Evolutionary conservation across 2,797 vertebrate genomes (phyloP), one percentile per base, ranked within the genome.

Genomic region (Macrochelys suwanniensis): DNA sequence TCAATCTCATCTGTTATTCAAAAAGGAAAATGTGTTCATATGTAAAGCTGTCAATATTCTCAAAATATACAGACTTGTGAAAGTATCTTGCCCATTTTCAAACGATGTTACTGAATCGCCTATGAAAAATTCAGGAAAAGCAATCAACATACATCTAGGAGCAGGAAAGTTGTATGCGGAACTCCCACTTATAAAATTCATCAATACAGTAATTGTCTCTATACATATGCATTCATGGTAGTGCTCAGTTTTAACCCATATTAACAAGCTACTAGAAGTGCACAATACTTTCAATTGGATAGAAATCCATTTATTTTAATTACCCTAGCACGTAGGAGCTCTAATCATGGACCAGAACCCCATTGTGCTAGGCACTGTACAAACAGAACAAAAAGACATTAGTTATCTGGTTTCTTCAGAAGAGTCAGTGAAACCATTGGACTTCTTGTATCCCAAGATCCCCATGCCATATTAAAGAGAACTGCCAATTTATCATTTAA

Each of bases 101-200:
- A 94, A 47, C 45, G 5, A 28, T 11, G 53, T 82, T 61, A 85
- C n/a, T 80, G 57, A 28, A 85, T 6, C 0, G 0, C 7, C 19
- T 50, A 31, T 1, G 1, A 26, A 78, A 85, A 74, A 90, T 11
- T 53, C 57, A 37, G 5, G n/a, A 21, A 92, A 37, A 59, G 17
- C 2, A 8, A 3, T 76, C 50, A 85, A 37, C 0, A 23, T 47
- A 59, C 0, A 45, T 87, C 3, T 1, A 1, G 31, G 11, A 1
- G 31, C 91, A 82, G 7, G 9, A 78, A 92, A 94, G 45, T 19
- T 79, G 33, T 25, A 85, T 88, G 17, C 7, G 51, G 12, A 92
- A 80, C 76, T 86, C 93, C 56, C n/a, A 89, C 13, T 50, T 82
- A 47, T 8, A 77, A 31, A 37, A 71, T 1, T 5, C n/a, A 6